Conservation (phyloP, 2,888 invertebrate genomes). For the Helleia helle region DNA sequence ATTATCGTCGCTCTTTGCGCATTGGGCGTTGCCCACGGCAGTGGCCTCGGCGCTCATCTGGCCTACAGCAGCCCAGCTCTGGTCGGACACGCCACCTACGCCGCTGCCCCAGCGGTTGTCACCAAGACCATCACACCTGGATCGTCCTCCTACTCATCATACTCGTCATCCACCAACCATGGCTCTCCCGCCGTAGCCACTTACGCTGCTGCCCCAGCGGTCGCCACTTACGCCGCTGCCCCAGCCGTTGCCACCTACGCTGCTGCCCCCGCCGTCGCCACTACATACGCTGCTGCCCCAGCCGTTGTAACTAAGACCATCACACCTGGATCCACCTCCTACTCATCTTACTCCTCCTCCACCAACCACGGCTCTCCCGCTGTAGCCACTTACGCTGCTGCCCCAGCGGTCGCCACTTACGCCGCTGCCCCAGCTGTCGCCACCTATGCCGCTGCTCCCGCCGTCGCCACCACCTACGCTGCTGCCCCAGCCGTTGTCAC, state of each 20-base stretch:
- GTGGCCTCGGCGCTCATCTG: slow-evolving; percentile 31
- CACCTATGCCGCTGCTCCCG: slow-evolving; percentile 12
- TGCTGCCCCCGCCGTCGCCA: slow-evolving; percentile 13
- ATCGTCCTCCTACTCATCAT: slow-evolving; percentile 24
- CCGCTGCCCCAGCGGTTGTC: slow-evolving; percentile 18
- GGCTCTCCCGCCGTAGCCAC: slow-evolving; percentile 20
- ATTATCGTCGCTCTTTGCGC: slow-evolving; percentile 74
- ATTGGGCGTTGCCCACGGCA: slow-evolving; percentile 74
- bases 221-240: slow-evolving; percentile 17
- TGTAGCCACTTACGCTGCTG: neutral
- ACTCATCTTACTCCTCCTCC: slow-evolving; percentile 27
- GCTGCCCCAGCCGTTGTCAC: slow-evolving; percentile 33
- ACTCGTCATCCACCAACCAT: slow-evolving; percentile 27
- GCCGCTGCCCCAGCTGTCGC: slow-evolving; percentile 29
- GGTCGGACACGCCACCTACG: slow-evolving; percentile 19
- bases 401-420: neutral
- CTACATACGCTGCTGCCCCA: slow-evolving; percentile 15
- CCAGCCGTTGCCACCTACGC: slow-evolving; percentile 13
- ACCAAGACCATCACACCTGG: neutral
- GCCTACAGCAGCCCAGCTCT: slow-evolving; percentile 17
- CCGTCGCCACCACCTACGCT: slow-evolving; percentile 14
- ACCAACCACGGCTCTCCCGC: slow-evolving; percentile 23
- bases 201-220: slow-evolving; percentile 26
- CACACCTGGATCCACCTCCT: slow-evolving; percentile 42
- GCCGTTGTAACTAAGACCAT: slow-evolving; percentile 47